phyloP scores from a whole-genome alignment of 2,888 invertebrate species.

The Noctua janthina region DNA sequence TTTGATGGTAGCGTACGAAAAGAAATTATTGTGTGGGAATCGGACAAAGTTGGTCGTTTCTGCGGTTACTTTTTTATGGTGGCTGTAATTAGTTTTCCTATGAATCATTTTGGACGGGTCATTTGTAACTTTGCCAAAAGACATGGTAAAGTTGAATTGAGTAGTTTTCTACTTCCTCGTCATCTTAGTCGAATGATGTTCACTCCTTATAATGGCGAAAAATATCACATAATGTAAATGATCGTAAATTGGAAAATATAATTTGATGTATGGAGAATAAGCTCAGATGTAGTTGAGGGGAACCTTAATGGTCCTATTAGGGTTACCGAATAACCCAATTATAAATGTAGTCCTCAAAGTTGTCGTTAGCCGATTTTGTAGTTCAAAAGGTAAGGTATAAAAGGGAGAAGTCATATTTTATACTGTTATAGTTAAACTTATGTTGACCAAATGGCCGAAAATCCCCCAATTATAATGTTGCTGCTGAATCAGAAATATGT shows the following conservation, averaged over 20 bases:
- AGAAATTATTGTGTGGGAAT: conserved; percentile 20
- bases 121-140: conserved; percentile 44
- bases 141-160: conserved; percentile 30
- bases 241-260: neutral
- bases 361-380: conserved; percentile 39
- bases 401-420: conserved; percentile 34
- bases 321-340: conserved; percentile 39
- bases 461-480: conserved; percentile 32
- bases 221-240: neutral
- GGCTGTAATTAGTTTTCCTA: conserved; percentile 46
- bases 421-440: conserved; percentile 29
- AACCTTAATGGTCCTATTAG: conserved; percentile 10
- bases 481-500: conserved; percentile 1
- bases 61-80: conserved; percentile 8
- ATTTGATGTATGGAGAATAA: neutral
- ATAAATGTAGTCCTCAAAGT: conserved; percentile 32
- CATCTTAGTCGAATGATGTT: neutral
- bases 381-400: conserved; percentile 32
- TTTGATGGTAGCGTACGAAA: conserved; percentile 17
- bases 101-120: conserved; percentile 58
- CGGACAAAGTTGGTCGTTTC: conserved; percentile 9
- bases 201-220: neutral
- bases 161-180: neutral
- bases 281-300: neutral
- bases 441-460: conserved; percentile 12